Conservation (phyloP, 2,113 vertebrate genomes). For the Micronisus gabar region DNA sequence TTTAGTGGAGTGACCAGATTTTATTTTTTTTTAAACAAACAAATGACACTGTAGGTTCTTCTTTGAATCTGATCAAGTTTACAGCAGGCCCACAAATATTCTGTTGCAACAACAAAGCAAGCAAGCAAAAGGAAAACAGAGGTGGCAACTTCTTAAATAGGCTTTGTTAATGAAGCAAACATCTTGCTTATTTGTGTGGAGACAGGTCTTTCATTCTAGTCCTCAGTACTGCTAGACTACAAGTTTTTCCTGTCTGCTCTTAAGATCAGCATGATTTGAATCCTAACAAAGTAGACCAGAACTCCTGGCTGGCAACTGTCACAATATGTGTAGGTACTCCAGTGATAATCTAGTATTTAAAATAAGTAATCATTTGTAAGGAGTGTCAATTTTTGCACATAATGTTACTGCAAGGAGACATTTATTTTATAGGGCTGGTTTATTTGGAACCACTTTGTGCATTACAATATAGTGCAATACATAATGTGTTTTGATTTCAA, state of each 20-base stretch:
- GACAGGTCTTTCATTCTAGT: background rate
- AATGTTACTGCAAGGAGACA: background rate
- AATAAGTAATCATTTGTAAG: background rate
- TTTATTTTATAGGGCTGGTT: background rate
- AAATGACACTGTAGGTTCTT: background rate
- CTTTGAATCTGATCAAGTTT: background rate
- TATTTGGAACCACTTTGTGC: background rate
- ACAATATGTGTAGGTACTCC: background rate
- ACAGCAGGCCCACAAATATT: background rate
- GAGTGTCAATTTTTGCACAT: background rate
- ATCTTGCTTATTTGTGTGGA: background rate
- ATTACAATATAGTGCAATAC: background rate
- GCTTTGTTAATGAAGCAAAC: background rate
- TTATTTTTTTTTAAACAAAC: background rate
- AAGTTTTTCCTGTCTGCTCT: background rate
- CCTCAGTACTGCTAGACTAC: background rate
- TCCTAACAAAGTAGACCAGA: background rate
- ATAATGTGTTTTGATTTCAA: background rate
- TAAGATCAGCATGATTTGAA: background rate
- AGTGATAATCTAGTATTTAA: background rate
- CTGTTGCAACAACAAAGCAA: background rate
- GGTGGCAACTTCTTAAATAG: background rate
- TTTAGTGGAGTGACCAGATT: background rate
- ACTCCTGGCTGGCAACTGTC: background rate
- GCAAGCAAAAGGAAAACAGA: background rate